Evolutionary conservation across 2,888 invertebrate genomes (phyloP).

Genomic region (Drosophila neoperkinsi): DNA sequence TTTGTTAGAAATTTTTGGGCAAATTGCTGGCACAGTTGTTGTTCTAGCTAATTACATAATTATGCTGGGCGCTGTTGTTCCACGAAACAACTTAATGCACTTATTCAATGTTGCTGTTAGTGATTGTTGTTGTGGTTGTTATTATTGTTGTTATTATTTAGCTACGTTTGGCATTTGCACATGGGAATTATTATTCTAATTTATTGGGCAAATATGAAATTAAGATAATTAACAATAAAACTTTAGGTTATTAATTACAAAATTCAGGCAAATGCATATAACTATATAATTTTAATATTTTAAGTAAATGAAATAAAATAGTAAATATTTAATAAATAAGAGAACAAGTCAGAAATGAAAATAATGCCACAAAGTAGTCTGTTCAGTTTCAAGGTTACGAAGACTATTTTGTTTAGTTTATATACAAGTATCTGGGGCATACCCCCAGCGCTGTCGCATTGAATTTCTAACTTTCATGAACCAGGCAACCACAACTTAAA

Average conservation of each 20-base stretch:
- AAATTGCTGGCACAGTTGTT: slow-evolving; percentile 54
- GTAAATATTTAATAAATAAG: background rate
- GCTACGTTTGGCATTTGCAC: slow-evolving; percentile 4
- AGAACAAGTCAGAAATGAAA: background rate
- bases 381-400: background rate
- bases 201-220: slow-evolving; percentile 16
- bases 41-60: slow-evolving; percentile 67
- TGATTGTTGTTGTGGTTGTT: slow-evolving; percentile 1
- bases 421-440: background rate
- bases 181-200: slow-evolving; percentile 18
- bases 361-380: background rate
- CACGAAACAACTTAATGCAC: slow-evolving; percentile 6
- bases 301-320: background rate
- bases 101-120: slow-evolving; percentile 4
- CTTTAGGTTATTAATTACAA: background rate
- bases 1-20: slow-evolving; percentile 61
- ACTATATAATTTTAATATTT: background rate
- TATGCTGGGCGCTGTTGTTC: slow-evolving; percentile 42
- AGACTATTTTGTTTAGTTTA: slow-evolving; percentile 4
- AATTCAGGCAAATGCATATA: background rate
- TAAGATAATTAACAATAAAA: background rate
- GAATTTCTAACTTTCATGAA: slow-evolving; percentile 35
- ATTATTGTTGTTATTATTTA: background rate
- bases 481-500: slow-evolving; percentile 40
- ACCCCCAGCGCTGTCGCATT: slow-evolving; percentile 14